Evolutionary conservation across 2,888 invertebrate genomes (phyloP).

Genomic region (Deilephila porcellus): DNA sequence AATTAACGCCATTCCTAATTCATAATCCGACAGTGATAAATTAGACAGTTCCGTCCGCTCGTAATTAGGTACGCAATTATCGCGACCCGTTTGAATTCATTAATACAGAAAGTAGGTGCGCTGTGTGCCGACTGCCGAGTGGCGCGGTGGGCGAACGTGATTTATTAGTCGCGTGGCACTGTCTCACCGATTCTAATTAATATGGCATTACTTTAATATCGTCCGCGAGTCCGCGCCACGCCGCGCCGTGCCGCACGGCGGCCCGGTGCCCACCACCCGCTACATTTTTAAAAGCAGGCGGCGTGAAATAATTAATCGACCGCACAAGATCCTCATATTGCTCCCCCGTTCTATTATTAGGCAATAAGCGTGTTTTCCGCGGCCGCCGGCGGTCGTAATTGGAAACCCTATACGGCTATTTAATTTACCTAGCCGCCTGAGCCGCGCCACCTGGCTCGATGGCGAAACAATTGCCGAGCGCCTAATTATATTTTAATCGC

Average conservation of each 20-base stretch:
- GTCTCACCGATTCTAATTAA: constrained; percentile 76
- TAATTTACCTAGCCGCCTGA: constrained; percentile 76
- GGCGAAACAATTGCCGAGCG: constrained; percentile 82
- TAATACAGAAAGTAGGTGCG: constrained; percentile 71
- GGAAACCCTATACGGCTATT: constrained; percentile 80
- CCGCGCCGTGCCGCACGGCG: constrained; percentile 30
- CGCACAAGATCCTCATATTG: constrained; percentile 65
- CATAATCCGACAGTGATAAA: constrained; percentile 84
- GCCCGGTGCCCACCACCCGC: constrained; percentile 37
- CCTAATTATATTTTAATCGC: constrained; percentile 85
- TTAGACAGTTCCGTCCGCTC: constrained; percentile 74
- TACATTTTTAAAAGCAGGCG: constrained; percentile 27
- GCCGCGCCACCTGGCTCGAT: constrained; percentile 77
- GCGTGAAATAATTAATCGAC: constrained; percentile 71
- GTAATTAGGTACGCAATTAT: constrained; percentile 84
- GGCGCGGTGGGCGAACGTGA: constrained; percentile 64
- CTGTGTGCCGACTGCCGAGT: constrained; percentile 40
- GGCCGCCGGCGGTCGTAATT: constrained; percentile 71
- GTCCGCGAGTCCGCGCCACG: constrained; percentile 17
- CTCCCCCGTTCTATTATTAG: constrained; percentile 74
- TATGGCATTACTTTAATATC: constrained; percentile 63
- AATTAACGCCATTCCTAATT: constrained; percentile 81
- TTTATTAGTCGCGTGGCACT: constrained; percentile 68
- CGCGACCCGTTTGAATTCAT: constrained; percentile 82
- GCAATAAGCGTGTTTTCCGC: constrained; percentile 75